phyloP scores from a whole-genome alignment of 2,797 vertebrate species.

The Sebastes diploproa region DNA sequence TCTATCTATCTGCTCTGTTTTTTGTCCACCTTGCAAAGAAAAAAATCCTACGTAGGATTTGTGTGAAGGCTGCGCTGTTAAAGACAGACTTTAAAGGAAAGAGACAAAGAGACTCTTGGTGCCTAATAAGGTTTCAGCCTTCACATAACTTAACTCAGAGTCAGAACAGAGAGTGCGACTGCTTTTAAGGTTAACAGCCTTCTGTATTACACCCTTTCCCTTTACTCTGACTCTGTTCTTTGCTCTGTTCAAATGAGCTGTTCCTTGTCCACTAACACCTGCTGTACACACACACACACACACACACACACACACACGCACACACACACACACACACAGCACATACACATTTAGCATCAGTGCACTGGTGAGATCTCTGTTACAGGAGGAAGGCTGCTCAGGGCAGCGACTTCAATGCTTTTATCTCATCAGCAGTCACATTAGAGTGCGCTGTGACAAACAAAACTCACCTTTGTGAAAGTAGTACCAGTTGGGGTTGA shows the following conservation, averaged over 20 bases:
- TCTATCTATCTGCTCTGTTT: background rate
- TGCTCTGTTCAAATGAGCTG: slow-evolving; percentile 16
- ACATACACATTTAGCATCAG: slow-evolving; percentile 14
- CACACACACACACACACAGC: slow-evolving; percentile 4
- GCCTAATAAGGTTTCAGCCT: slow-evolving; percentile 3
- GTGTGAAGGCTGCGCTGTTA: slow-evolving; percentile 2
- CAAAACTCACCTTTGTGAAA: background rate
- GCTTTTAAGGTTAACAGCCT: slow-evolving; percentile 44
- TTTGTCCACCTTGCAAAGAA: background rate
- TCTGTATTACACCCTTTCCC: slow-evolving; percentile 10
- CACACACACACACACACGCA: background rate
- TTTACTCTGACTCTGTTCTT: slow-evolving; percentile 18
- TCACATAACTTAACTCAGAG: background rate
- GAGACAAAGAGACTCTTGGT: background rate
- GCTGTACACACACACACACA: background rate
- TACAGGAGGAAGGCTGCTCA: background rate
- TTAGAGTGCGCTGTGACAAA: background rate
- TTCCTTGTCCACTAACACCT: slow-evolving; percentile 7
- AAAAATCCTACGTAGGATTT: background rate
- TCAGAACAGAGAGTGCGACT: slow-evolving; percentile 28
- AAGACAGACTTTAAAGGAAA: background rate
- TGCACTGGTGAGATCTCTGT: background rate
- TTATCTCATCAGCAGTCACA: background rate
- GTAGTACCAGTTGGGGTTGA: background rate
- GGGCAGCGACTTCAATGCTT: slow-evolving; percentile 5